These are phyloP conservation scores for Orgyia antiqua DNA, from an alignment of 2,888 invertebrate species.

Conservation along the genomic window DNA sequence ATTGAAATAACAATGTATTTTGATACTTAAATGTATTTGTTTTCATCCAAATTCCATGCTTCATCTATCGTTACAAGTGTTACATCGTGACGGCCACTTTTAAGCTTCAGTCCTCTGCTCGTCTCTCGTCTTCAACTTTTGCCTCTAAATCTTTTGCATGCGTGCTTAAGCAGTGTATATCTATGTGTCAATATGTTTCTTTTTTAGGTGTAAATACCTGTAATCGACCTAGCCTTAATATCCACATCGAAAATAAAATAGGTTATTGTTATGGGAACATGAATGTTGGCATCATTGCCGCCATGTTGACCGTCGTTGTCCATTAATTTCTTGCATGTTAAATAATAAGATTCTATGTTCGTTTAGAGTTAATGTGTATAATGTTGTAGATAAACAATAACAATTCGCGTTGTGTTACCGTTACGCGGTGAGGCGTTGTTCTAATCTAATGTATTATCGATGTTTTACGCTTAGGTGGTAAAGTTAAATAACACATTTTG, in stretches of 20 bases:
- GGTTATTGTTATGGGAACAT: constrained; percentile 46
- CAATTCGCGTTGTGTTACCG: constrained; percentile 28
- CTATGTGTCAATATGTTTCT: constrained; percentile 53
- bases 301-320: constrained; percentile 37
- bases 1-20: constrained; percentile 76
- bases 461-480: constrained; percentile 70
- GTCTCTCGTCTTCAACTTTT: constrained; percentile 58
- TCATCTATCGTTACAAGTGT: constrained; percentile 27
- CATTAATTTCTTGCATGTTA: constrained; percentile 66
- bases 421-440: constrained; percentile 49
- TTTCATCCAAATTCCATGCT: constrained; percentile 74
- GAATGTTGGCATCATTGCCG: constrained; percentile 14
- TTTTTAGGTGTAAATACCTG: constrained; percentile 64
- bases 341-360: constrained; percentile 60
- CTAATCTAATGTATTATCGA: constrained; percentile 56
- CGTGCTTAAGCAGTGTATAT: constrained; percentile 66
- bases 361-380: constrained; percentile 56
- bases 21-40: constrained; percentile 42
- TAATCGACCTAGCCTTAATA: constrained; percentile 72
- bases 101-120: no score
- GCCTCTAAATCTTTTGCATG: constrained; percentile 74
- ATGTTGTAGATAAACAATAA: constrained; percentile 28
- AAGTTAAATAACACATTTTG: constrained; percentile 51
- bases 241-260: constrained; percentile 73
- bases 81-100: constrained; percentile 10